A percentile compares a stretch with the other conserved stretches of the same genome.
Evolutionary conservation across 64 coral and sea anemone species (phyloP).

Genomic region (Montipora cactus): DNA sequence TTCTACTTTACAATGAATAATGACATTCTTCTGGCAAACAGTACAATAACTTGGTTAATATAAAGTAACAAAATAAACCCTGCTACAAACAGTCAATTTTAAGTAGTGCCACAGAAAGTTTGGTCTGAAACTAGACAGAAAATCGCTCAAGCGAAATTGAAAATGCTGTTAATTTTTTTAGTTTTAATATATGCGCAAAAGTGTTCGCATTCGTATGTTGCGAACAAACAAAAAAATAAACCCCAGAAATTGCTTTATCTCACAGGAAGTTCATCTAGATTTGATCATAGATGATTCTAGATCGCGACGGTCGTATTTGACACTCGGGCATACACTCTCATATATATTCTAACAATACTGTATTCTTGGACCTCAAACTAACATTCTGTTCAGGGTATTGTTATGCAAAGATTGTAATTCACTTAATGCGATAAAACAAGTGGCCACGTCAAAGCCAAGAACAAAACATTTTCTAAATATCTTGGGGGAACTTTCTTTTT

Average conservation of each 20-base stretch:
- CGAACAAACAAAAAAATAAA: constrained; percentile 58
- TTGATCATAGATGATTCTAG: constrained; percentile 17
- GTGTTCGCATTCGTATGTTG: constrained; percentile 68
- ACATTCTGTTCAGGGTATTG: constrained; percentile 84
- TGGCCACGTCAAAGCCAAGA: constrained; percentile 88
- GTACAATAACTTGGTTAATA: constrained; percentile 86
- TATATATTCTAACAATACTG: constrained; percentile 78
- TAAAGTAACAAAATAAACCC: constrained; percentile 47
- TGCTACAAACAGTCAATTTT: constrained; percentile 24
- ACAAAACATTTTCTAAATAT: constrained; percentile 99
- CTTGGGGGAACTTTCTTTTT: constrained; percentile 64
- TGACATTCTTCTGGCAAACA: constrained; percentile 64
- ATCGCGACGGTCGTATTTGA: constrained; percentile 47
- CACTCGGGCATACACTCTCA: not conserved
- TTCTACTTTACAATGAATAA: constrained; percentile 74
- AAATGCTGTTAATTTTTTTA: constrained; percentile 37
- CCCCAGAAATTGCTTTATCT: constrained; percentile 61
- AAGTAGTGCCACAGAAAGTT: not conserved
- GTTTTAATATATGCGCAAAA: constrained; percentile 88
- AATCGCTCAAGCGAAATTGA: constrained; percentile 58
- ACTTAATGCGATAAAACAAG: constrained; percentile 99
- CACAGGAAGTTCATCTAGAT: constrained; percentile 51
- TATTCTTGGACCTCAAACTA: constrained; percentile 95
- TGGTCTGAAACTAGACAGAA: not conserved
- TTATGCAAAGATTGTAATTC: constrained; percentile 99